Evolutionary conservation across 2,888 invertebrate species (phyloP), one percentile per base, ranked within the genome.

Genomic region (Tryphoninae sp.): DNA sequence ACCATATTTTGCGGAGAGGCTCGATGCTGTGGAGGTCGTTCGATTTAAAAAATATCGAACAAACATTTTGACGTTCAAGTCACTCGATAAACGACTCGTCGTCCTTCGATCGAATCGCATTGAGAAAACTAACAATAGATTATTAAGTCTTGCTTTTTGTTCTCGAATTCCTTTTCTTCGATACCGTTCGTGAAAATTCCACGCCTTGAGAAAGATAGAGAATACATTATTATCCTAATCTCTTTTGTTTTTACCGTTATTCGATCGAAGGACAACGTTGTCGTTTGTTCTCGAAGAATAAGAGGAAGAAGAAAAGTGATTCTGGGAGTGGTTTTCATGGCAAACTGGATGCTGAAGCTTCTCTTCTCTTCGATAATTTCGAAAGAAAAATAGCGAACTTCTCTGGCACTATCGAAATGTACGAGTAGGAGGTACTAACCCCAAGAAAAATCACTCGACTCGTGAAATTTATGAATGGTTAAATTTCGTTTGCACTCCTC

Each of bases 391-490:
- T 45, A 19, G 8, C 42, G 9, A 9, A 45, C 16, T 11, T 11
- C 42, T 1, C 3, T 40, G n/a, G 13, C 6, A 8, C 13, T 9
- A 9, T 4, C n/a, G 33, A 26, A 26, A 3, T 1, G 45, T 64
- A 45, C 9, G 42, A 61, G 40, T 9, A 23, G 6, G 23, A 22
- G 42, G 8, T 9, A 33, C 16, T 19, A 26, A 1, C 1, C 45
- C 3, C 45, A 13, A 45, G 33, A 22, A 33, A 26, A 61, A 26
- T 72, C 71, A 49, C 45, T 72, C 49, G 59, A 72, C 13, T 49
- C 61, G 33, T 26, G 6, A 59, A 59, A 49, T 72, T 72, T 61
- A 72, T 72, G 59, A 26, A 49, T 61, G 61, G 71, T 61, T 72
- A 72, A 72, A 61, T 51, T 67, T 19, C 33, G 23, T 58, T 58